phyloP scores from a whole-genome alignment of 2,113 vertebrate species.

The Silurus asotus region DNA sequence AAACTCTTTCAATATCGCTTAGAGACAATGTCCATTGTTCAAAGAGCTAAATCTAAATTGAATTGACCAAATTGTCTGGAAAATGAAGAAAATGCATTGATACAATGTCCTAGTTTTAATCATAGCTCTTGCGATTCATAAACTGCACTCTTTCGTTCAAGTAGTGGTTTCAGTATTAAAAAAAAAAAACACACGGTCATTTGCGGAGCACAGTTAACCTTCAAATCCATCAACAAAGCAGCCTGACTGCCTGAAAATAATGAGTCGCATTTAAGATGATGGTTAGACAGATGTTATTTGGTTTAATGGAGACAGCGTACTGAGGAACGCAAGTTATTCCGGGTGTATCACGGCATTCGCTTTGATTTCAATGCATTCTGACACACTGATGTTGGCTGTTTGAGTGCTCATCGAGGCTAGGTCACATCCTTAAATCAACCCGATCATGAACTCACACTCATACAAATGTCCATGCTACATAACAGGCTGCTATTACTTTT shows the following conservation, averaged over 20 bases:
- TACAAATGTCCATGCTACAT: background rate
- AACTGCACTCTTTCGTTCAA: background rate
- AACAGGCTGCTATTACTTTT: background rate
- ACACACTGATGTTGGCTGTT: constrained; percentile 13
- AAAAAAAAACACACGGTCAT: background rate
- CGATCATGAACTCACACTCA: background rate
- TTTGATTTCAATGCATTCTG: constrained; percentile 25
- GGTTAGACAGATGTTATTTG: constrained; percentile 7
- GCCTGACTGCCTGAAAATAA: constrained; percentile 7
- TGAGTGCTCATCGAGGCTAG: constrained; percentile 20
- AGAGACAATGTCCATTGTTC: too few relatives aligned
- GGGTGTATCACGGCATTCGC: constrained; percentile 1
- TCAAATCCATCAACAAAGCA: background rate
- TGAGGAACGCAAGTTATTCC: background rate
- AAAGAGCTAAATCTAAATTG: background rate
- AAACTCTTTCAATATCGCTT: too few relatives aligned
- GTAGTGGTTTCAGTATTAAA: background rate
- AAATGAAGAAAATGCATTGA: background rate
- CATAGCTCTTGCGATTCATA: background rate
- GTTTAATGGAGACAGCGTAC: background rate
- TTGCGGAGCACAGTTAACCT: background rate
- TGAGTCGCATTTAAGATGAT: background rate
- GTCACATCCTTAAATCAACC: constrained; percentile 19
- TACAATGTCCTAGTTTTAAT: background rate
- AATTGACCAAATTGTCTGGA: background rate